Percentiles rank a stretch among this genome's conserved stretches.
Evolutionary conservation across 2,888 invertebrate species (phyloP).

Genomic region (Caenorhabditis sp.): DNA sequence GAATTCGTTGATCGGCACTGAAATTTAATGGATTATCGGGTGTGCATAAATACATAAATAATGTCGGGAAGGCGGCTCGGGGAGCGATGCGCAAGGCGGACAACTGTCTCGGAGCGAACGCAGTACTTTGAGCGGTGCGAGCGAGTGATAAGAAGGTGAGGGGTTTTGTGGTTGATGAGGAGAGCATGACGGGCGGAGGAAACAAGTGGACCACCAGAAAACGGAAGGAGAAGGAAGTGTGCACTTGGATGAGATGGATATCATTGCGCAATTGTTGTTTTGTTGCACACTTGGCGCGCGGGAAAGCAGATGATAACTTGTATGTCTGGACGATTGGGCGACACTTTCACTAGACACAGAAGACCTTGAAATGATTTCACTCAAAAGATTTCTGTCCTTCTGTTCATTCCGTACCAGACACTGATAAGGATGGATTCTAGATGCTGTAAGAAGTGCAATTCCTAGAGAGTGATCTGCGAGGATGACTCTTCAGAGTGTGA

Average conservation of each 20-base stretch:
- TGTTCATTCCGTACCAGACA: too few relatives aligned
- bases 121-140: neutral
- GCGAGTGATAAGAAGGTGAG: slow-evolving; percentile 10
- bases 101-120: slow-evolving; percentile 16
- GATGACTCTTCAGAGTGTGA: too few relatives aligned
- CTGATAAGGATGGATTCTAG: too few relatives aligned
- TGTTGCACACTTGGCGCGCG: neutral
- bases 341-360: too few relatives aligned
- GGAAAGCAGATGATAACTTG: too few relatives aligned
- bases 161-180: slow-evolving; percentile 29
- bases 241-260: slow-evolving; percentile 31
- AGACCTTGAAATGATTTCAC: too few relatives aligned
- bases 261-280: slow-evolving; percentile 1
- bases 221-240: slow-evolving; percentile 7
- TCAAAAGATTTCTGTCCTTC: too few relatives aligned
- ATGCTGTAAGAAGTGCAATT: too few relatives aligned
- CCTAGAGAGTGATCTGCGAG: too few relatives aligned
- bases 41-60: slow-evolving; percentile 24
- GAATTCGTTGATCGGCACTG: slow-evolving; percentile 58
- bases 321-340: too few relatives aligned
- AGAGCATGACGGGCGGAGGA: neutral
- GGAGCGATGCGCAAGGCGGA: slow-evolving; percentile 1
- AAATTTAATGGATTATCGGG: slow-evolving; percentile 2
- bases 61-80: slow-evolving; percentile 13
- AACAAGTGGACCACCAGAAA: slow-evolving; percentile 14